Percentiles rank a stretch among this genome's conserved stretches.
Evolutionary conservation across 2,888 invertebrate genomes (phyloP).

Genomic region (Melinopterus prodromus): DNA sequence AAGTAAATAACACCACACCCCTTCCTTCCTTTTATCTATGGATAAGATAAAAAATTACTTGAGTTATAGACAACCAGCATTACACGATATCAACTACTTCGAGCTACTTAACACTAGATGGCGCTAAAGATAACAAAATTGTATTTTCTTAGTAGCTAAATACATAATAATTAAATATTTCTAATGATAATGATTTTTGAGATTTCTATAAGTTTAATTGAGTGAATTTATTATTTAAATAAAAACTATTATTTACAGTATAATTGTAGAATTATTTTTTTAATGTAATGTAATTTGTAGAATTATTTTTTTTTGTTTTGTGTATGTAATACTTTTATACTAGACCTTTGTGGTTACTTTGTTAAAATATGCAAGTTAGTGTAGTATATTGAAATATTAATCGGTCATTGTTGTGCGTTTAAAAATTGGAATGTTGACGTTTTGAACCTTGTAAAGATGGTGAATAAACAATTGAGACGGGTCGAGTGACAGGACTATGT

Average conservation of each 20-base stretch:
- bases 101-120: neutral
- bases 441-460: conserved; percentile 14
- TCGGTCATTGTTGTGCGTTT: neutral
- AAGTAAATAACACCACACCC: conserved; percentile 18
- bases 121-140: neutral
- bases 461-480: conserved; percentile 19
- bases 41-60: neutral
- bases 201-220: too few species aligned
- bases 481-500: conserved; percentile 15
- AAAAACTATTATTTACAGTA: too few species aligned
- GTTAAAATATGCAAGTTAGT: neutral
- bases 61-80: neutral
- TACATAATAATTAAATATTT: too few species aligned
- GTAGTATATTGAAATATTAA: neutral
- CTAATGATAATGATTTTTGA: too few species aligned
- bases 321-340: too few species aligned
- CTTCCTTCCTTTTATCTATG: neutral
- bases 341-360: too few species aligned
- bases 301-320: too few species aligned
- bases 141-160: too few species aligned
- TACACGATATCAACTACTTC: neutral
- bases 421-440: neutral
- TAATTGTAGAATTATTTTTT: too few species aligned
- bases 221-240: too few species aligned
- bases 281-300: too few species aligned